Percentiles rank a stretch among this genome's conserved stretches.
Evolutionary conservation across 2,113 vertebrate genomes (phyloP).

Genomic region (Phocoena sinus): DNA sequence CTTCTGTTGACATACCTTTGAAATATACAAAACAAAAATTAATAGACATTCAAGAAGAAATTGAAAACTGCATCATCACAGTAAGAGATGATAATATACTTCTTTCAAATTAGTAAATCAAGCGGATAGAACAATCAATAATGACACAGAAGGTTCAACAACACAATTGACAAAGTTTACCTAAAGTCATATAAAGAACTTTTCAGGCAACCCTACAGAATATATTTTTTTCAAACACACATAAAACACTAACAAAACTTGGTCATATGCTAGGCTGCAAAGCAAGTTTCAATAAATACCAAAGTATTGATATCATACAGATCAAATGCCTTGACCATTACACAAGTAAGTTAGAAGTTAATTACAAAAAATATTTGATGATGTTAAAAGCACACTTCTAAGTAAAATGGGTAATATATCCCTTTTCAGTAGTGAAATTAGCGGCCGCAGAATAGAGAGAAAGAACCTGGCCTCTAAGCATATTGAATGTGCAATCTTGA

Average conservation of each 20-base stretch:
- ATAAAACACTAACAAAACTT: neutral
- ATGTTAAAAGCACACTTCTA: neutral
- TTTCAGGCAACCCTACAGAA: neutral
- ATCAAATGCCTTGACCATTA: neutral
- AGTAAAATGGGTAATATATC: neutral
- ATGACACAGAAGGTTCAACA: neutral
- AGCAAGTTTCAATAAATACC: neutral
- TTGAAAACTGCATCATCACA: neutral
- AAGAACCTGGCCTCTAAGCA: neutral
- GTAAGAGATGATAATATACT: neutral
- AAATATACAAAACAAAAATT: neutral
- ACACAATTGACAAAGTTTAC: neutral
- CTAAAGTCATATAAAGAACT: neutral
- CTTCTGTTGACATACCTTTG: neutral
- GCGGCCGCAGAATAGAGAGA: neutral
- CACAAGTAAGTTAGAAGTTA: neutral
- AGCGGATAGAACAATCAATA: neutral
- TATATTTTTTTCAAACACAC: neutral
- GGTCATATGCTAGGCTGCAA: neutral
- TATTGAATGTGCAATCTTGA: neutral
- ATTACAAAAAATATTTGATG: neutral
- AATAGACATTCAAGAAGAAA: neutral
- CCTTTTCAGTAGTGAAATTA: neutral
- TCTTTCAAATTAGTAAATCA: neutral
- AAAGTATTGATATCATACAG: neutral